These are phyloP conservation scores for Protaetia brevitarsis DNA, from an alignment of 1,140 invertebrate species.

Conservation along the genomic window DNA sequence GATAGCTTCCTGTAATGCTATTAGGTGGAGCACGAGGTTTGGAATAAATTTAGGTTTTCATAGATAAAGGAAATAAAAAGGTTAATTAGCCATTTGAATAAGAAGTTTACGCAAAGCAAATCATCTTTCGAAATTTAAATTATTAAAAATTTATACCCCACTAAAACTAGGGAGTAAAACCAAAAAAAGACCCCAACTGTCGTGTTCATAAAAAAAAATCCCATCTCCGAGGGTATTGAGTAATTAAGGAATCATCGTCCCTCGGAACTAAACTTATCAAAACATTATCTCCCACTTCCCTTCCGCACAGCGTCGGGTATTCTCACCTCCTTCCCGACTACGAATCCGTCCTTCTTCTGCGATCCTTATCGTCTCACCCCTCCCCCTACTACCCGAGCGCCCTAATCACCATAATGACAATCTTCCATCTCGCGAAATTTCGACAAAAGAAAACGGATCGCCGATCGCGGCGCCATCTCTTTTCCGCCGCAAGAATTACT, in stretches of 20 bases:
- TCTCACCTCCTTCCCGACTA: background rate
- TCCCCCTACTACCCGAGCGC: background rate
- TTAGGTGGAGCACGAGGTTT: too few relatives aligned
- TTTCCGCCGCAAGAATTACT: constrained; percentile 11
- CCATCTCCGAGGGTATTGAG: background rate
- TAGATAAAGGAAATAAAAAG: too few relatives aligned
- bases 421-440: constrained; percentile 14
- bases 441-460: constrained; percentile 13
- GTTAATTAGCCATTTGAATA: too few relatives aligned
- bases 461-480: constrained; percentile 8
- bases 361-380: background rate
- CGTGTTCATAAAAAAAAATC: background rate
- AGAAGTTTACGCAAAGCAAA: too few relatives aligned
- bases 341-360: background rate
- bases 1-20: too few relatives aligned
- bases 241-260: constrained; percentile 6
- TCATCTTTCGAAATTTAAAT: too few relatives aligned
- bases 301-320: too few relatives aligned
- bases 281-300: constrained; percentile 11
- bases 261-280: constrained; percentile 15
- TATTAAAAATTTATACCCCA: too few relatives aligned
- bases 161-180: background rate
- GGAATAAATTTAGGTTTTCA: too few relatives aligned
- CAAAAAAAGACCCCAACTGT: background rate
- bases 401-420: constrained; percentile 14